phyloP scores from a whole-genome alignment of 2,797 vertebrate genomes.

The Bucorvus abyssinicus region DNA sequence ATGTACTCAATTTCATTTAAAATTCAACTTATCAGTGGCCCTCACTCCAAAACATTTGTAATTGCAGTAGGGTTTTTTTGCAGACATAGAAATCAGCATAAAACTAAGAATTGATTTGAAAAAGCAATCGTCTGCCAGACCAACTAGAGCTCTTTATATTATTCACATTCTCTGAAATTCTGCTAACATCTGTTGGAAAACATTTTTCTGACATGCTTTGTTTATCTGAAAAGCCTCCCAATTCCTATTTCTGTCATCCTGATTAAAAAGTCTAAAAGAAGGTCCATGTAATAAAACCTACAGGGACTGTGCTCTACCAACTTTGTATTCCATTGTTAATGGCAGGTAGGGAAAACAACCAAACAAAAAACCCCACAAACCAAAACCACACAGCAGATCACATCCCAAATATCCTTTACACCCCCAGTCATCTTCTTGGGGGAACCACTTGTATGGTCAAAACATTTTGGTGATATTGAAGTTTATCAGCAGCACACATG shows the following conservation, averaged over 20 bases:
- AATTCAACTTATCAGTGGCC: background rate
- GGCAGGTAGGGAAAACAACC: background rate
- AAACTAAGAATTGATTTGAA: background rate
- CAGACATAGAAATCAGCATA: background rate
- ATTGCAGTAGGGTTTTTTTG: background rate
- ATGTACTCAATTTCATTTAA: background rate
- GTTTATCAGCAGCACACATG: background rate
- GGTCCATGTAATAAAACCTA: background rate
- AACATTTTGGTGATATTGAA: background rate
- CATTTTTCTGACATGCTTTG: background rate
- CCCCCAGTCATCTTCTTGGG: background rate
- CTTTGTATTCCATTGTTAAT: background rate
- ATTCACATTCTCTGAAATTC: background rate
- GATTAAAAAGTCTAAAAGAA: background rate
- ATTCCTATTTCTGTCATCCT: background rate
- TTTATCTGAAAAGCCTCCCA: background rate
- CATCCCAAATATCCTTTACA: background rate
- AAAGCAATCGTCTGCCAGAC: background rate
- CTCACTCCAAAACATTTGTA: background rate
- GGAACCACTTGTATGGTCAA: background rate
- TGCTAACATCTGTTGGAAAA: background rate
- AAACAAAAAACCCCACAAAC: background rate
- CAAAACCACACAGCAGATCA: background rate
- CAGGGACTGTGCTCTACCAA: background rate
- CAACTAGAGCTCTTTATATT: background rate